Percentiles rank a stretch among this genome's conserved stretches.
phyloP scores from a whole-genome alignment of 2,113 vertebrate species.

The Eclectus roratus region DNA sequence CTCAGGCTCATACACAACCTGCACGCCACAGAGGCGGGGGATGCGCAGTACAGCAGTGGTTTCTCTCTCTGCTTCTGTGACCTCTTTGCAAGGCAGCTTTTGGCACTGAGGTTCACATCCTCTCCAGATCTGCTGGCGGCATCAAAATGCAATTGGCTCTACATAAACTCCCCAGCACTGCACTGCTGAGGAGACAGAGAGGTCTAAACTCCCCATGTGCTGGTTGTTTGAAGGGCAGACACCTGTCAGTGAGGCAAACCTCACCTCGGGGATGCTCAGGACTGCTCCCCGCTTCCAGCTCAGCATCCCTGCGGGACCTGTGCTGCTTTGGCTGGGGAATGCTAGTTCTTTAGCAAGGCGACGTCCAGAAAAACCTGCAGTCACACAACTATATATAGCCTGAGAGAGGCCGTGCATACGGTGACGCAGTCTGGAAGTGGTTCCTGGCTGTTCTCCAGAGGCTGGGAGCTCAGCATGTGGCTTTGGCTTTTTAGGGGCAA shows the following conservation, averaged over 20 bases:
- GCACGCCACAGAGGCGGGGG: neutral
- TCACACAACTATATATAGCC: constrained; percentile 53
- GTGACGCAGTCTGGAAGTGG: constrained; percentile 42
- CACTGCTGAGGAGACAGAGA: neutral
- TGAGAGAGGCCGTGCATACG: neutral
- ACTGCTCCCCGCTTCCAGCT: neutral
- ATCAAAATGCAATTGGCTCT: neutral
- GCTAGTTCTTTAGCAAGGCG: neutral
- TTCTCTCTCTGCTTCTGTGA: neutral
- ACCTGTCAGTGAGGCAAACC: neutral
- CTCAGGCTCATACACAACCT: neutral
- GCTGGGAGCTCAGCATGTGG: neutral
- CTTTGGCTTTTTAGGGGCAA: constrained; percentile 21
- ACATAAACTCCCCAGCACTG: neutral
- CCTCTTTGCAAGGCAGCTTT: neutral
- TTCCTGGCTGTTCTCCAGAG: constrained; percentile 33
- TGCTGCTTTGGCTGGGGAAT: neutral
- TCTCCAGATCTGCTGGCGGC: neutral
- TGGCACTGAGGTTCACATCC: neutral
- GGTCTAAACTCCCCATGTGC: accelerated
- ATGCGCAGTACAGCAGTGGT: neutral
- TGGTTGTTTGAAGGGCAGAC: neutral
- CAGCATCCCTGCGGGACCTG: neutral
- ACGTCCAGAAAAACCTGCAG: constrained; percentile 55
- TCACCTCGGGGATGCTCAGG: neutral